Base-by-base conservation (phyloP, 2,888 invertebrate species). In the Cyaniris semiargus region DNA sequence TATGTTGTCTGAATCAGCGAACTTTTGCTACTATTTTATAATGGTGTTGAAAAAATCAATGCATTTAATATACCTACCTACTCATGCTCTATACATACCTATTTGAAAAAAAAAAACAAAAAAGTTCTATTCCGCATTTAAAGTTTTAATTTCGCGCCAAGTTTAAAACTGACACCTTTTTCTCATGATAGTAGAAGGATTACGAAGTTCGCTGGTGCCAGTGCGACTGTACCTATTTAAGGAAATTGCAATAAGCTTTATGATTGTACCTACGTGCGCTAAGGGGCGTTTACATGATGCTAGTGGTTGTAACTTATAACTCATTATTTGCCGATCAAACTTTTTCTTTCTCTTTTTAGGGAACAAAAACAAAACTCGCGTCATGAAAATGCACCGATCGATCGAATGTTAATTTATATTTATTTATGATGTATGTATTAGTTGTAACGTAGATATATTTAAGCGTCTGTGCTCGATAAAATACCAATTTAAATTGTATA, bases 161-260 rank as follows among this genome's bases (percentile, higher is more conserved):
- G 3, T 15, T 66, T 13, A 66, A 58, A 66, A 66, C 23, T 0
- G 31, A 66, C 66, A 66, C 27, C 48, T 13, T 70, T 53, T n/a
- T 21, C n/a, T 48, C n/a, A 74, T 76, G 70, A 76, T 70, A 76
- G 48, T 79, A 31, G 56, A 66, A 34, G 27, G 66, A 79, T 75
- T 34, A 78, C 53, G 23, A 48, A 82, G 83, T 86, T 88, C 86
- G 86, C 86, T 87, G 88, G 83, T 82, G 80, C 80, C 79, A 79
- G 80, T 82, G 80, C 83, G 84, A 84, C 83, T 82, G 78, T 79
- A n/a, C n/a, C n/a, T n/a, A 83, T 81, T 81, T 84, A 87, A 84
- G 86, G 87, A 87, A 88, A 86, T 84, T 86, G 85, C 86, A 88
- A 83, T 84, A 89, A 89, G 87, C 87, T 90, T 90, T 89, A 89